phyloP scores from a whole-genome alignment of 2,113 vertebrate genomes.

The Cephalopholis sonnerati region DNA sequence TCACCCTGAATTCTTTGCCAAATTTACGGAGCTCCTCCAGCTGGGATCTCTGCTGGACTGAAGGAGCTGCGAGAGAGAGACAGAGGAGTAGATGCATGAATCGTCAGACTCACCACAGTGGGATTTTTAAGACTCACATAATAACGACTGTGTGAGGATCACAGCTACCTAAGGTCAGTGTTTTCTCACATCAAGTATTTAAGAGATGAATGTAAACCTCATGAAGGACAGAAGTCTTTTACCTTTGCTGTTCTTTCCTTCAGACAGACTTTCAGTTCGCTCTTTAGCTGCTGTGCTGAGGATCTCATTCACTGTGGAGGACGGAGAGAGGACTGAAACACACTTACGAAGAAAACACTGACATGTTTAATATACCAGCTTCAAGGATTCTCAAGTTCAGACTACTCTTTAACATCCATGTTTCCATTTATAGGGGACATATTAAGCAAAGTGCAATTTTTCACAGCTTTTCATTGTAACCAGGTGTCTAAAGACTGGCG shows the following conservation, averaged over 20 bases:
- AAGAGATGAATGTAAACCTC: neutral
- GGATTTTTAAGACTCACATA: neutral
- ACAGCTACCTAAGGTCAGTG: neutral
- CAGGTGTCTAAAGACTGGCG: too few relatives aligned
- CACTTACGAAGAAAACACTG: neutral
- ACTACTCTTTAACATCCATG: too few relatives aligned
- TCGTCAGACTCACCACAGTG: neutral
- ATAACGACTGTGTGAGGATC: neutral
- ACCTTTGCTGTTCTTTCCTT: conserved; percentile 64
- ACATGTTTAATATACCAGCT: neutral
- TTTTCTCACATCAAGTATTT: too few relatives aligned
- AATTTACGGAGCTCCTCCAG: conserved; percentile 74
- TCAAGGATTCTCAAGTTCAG: too few relatives aligned
- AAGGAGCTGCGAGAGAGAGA: conserved; percentile 20
- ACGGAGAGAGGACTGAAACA: neutral
- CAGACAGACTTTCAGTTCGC: conserved; percentile 27
- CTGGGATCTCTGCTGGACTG: conserved; percentile 62
- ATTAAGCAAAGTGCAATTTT: too few relatives aligned
- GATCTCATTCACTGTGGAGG: conserved; percentile 65
- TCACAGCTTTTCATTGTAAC: too few relatives aligned
- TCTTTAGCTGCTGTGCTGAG: conserved; percentile 58
- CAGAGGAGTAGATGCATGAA: too few relatives aligned
- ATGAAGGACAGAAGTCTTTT: neutral
- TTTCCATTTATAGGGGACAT: too few relatives aligned
- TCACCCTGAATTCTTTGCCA: conserved; percentile 73